These are phyloP conservation scores for Tineola bisselliella DNA, from an alignment of 2,888 invertebrate species.

Conservation along the genomic window DNA sequence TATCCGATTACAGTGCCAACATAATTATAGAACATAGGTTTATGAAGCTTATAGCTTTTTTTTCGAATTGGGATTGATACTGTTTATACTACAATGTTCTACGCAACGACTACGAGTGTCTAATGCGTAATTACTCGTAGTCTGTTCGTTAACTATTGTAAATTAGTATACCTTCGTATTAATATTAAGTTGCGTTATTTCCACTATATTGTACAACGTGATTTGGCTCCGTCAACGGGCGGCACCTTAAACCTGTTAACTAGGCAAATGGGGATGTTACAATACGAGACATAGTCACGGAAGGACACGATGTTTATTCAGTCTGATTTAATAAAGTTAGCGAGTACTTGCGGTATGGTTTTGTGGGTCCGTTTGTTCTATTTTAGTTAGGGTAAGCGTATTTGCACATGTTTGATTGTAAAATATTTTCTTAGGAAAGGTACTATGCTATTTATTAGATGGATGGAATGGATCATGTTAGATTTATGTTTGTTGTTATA, in stretches of 20 bases:
- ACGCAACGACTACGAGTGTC: no score
- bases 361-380: conserved; percentile 6
- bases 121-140: no score
- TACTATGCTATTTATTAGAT: neutral
- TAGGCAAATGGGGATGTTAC: conserved; percentile 3
- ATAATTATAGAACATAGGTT: no score
- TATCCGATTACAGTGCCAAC: no score
- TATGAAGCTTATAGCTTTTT: no score
- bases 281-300: conserved; percentile 7
- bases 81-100: no score
- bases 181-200: no score
- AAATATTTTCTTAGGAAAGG: conserved; percentile 1
- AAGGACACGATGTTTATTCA: conserved; percentile 11
- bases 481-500: neutral
- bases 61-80: no score
- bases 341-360: conserved; percentile 9
- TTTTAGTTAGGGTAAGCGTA: conserved; percentile 8
- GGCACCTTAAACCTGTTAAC: conserved; percentile 10
- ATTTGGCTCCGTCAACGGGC: neutral
- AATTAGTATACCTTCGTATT: no score
- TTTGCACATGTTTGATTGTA: conserved; percentile 1
- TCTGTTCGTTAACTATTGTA: no score
- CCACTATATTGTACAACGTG: neutral
- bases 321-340: conserved; percentile 12
- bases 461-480: neutral